Percentiles rank a stretch among this genome's conserved stretches.
These are phyloP conservation scores for Holocentrus rufus DNA, from an alignment of 2,797 vertebrate species.

Conservation along the genomic window DNA sequence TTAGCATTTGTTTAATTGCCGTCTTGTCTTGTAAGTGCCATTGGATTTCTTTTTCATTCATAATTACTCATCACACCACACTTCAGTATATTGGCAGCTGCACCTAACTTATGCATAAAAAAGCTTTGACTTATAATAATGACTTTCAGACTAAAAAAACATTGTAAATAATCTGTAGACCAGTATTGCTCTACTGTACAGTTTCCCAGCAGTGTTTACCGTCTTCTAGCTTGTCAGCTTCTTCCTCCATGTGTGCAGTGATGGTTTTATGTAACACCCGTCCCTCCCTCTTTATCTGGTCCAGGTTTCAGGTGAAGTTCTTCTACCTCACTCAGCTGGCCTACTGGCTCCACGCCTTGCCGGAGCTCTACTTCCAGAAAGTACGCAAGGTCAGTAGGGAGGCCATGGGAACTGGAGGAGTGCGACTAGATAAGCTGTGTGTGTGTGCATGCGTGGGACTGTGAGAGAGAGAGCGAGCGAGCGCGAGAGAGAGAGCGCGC, in stretches of 20 bases:
- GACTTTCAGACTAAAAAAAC: too few species aligned
- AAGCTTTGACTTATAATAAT: too few species aligned
- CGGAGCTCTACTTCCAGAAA: conserved; percentile 99
- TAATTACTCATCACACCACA: too few species aligned
- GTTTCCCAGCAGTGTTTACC: too few species aligned
- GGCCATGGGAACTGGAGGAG: conserved; percentile 54
- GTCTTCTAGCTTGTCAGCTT: too few species aligned
- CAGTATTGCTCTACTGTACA: too few species aligned
- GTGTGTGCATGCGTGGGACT: background rate
- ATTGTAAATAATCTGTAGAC: too few species aligned
- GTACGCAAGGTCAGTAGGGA: conserved; percentile 93
- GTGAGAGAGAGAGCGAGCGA: background rate
- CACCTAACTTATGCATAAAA: too few species aligned
- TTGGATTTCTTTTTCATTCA: too few species aligned
- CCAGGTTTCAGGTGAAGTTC: conserved; percentile 98
- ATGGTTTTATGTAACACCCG: background rate
- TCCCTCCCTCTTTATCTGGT: conserved; percentile 9
- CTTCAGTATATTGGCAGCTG: too few species aligned
- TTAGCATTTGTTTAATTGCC: too few species aligned
- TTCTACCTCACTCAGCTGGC: conserved; percentile 98
- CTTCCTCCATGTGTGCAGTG: background rate
- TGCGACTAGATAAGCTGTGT: conserved; percentile 47
- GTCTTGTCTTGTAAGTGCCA: too few species aligned
- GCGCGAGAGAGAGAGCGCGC: background rate
- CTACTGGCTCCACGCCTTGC: conserved; percentile 95